Evolutionary conservation across 2,888 invertebrate genomes (phyloP), one percentile per base, ranked within the genome.

Genomic region (Sminthurides aquaticus): DNA sequence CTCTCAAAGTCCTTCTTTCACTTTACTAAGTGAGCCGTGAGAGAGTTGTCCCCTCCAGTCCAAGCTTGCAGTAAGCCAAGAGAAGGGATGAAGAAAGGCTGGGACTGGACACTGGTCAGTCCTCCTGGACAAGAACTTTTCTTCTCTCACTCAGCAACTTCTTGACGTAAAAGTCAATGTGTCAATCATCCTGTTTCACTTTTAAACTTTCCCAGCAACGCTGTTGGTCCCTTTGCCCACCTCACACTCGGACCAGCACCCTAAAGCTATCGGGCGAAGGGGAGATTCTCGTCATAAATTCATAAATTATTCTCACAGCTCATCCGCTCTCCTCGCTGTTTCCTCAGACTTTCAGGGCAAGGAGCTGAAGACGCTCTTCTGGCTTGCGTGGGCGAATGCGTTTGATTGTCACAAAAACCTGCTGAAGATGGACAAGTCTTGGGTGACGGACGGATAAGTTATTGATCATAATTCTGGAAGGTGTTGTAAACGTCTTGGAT

Each of bases 271-370:
- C 43, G 52, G 20, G 54, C 24, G 54, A 11, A 20, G 43, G 29
- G 29, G 54, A 54, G 29, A 55, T 55, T 43, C 34, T 43, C 2
- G 29, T 55, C 54, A 55, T 61, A 61, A 57, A 57, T 57, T 49
- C 63, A 63, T 63, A 63, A 63, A 63, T 63, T 63, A 57, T 55
- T 15, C 25, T 59, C 59, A 59, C 43, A 34, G 43, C 43, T 34
- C 43, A 5, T 34, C 15, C 8, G 15, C 43, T 34, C 15, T 34
- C 15, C 5, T 34, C 43, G 8, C 15, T 11, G 43, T 15, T 15
- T 34, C 43, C 43, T 34, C 5, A 15, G 43, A 11, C 8, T 5
- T 34, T n/a, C n/a, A n/a, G n/a, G n/a, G n/a, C n/a, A n/a, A n/a
- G n/a, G n/a, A n/a, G n/a, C n/a, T n/a, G n/a, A n/a, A n/a, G n/a